phyloP scores from a whole-genome alignment of 2,888 invertebrate species.

The Choreutis nemorana region DNA sequence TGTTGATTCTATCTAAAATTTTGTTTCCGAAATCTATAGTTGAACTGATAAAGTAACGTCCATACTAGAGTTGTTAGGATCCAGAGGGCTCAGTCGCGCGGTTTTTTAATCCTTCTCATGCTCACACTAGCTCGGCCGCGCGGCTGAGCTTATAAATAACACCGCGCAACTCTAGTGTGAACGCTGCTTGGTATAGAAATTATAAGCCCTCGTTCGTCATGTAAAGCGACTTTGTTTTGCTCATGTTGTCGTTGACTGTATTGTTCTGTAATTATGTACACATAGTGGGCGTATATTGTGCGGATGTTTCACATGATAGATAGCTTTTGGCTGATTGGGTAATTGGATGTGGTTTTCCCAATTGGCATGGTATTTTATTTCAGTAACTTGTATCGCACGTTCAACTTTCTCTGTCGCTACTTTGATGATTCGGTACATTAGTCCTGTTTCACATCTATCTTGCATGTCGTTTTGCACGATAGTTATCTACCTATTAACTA shows the following conservation, averaged over 20 bases:
- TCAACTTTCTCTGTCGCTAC: constrained; percentile 17
- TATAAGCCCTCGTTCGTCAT: too few relatives aligned
- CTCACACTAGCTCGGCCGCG: too few relatives aligned
- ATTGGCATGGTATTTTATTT: constrained; percentile 32
- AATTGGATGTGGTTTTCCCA: constrained; percentile 31
- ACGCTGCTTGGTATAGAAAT: too few relatives aligned
- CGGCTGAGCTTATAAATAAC: too few relatives aligned
- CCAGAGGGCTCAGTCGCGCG: too few relatives aligned
- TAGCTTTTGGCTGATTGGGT: constrained; percentile 46
- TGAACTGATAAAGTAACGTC: too few relatives aligned
- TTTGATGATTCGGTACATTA: constrained; percentile 3
- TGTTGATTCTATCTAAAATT: too few relatives aligned
- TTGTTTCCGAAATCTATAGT: too few relatives aligned
- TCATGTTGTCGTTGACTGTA: constrained; percentile 15
- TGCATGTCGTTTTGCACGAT: constrained; percentile 17
- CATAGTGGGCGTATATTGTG: constrained; percentile 21
- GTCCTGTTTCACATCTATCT: constrained; percentile 8
- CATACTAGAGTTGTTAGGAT: too few relatives aligned
- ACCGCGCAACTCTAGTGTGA: too few relatives aligned
- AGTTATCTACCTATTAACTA: too few relatives aligned
- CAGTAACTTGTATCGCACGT: constrained; percentile 21
- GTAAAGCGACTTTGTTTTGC: constrained; percentile 17
- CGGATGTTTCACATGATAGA: constrained; percentile 24
- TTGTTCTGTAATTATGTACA: constrained; percentile 15
- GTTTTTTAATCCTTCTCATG: too few relatives aligned